phyloP scores from a whole-genome alignment of 2,888 invertebrate species.

The Aplocera efformata region DNA sequence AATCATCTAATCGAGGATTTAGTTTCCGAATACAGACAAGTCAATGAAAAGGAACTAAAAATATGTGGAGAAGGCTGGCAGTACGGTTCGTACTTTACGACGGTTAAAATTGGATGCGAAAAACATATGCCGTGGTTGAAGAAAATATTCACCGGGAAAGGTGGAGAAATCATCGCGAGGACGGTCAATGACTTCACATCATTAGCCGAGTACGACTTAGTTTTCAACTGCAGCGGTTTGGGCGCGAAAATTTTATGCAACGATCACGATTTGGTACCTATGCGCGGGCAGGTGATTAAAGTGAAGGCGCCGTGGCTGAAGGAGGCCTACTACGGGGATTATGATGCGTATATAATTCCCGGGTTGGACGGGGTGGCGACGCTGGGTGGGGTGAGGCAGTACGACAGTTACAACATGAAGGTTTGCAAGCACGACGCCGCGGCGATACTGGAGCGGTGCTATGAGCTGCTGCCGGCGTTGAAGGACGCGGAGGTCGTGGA shows the following conservation, averaged over 20 bases:
- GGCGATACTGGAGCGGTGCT: constrained; percentile 89
- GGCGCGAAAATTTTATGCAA: constrained; percentile 89
- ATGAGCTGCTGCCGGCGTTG: constrained; percentile 85
- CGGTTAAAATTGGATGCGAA: constrained; percentile 87
- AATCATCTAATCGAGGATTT: constrained; percentile 89
- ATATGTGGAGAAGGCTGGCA: constrained; percentile 88
- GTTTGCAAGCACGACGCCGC: constrained; percentile 86
- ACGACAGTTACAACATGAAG: constrained; percentile 85
- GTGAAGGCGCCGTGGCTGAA: constrained; percentile 94
- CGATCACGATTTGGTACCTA: constrained; percentile 87
- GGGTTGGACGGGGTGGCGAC: constrained; percentile 86
- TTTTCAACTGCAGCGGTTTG: constrained; percentile 93
- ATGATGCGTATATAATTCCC: constrained; percentile 92
- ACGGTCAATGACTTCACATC: constrained; percentile 82
- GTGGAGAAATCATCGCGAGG: constrained; percentile 81
- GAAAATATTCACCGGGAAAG: constrained; percentile 79
- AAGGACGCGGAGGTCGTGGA: constrained; percentile 79
- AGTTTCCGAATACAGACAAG: constrained; percentile 86
- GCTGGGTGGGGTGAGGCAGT: constrained; percentile 92
- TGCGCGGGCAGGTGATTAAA: constrained; percentile 91
- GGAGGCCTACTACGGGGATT: constrained; percentile 91
- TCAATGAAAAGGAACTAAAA: constrained; percentile 86
- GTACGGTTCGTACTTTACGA: constrained; percentile 90
- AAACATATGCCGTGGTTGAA: constrained; percentile 90
- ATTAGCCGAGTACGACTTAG: constrained; percentile 83